Evolutionary conservation across 2,797 vertebrate species (phyloP).

Genomic region (Distichodus sexfasciatus): DNA sequence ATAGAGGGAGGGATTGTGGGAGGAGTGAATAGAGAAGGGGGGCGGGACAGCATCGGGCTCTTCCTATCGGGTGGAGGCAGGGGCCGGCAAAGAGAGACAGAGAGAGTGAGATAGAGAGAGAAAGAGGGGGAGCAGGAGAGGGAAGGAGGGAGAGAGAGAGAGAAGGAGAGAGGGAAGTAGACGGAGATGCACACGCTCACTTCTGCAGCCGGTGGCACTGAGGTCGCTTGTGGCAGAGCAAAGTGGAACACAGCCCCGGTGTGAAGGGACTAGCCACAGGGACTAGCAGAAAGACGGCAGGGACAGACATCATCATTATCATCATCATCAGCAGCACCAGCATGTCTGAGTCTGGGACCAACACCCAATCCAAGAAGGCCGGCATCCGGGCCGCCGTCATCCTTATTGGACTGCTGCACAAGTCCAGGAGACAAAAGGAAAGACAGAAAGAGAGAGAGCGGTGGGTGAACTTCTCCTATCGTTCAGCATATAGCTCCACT

Average conservation of each 20-base stretch:
- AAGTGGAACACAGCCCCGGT: constrained; percentile 46
- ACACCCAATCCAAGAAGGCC: constrained; percentile 85
- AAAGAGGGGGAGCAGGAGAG: constrained; percentile 34
- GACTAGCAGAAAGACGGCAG: constrained; percentile 53
- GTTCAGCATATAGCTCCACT: constrained; percentile 23
- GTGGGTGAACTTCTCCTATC: constrained; percentile 52
- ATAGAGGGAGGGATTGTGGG: background rate
- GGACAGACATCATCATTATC: too few relatives aligned
- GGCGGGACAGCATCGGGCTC: background rate
- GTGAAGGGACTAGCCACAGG: constrained; percentile 55
- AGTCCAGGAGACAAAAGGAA: constrained; percentile 84
- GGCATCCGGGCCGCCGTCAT: constrained; percentile 92
- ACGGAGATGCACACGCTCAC: constrained; percentile 63
- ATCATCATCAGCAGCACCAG: too few relatives aligned
- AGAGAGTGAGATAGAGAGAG: constrained; percentile 27
- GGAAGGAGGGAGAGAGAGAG: constrained; percentile 39
- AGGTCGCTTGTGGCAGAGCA: constrained; percentile 44
- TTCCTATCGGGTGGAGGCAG: constrained; percentile 42
- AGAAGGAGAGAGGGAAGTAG: constrained; percentile 54
- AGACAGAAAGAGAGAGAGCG: constrained; percentile 64
- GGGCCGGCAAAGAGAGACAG: constrained; percentile 30
- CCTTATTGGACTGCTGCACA: constrained; percentile 93
- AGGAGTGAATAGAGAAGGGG: constrained; percentile 13
- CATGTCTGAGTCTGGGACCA: constrained; percentile 77
- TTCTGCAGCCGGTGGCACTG: constrained; percentile 48